Base-by-base conservation (phyloP, 2,113 vertebrate genomes). In the Coptodon bakossiorum region DNA sequence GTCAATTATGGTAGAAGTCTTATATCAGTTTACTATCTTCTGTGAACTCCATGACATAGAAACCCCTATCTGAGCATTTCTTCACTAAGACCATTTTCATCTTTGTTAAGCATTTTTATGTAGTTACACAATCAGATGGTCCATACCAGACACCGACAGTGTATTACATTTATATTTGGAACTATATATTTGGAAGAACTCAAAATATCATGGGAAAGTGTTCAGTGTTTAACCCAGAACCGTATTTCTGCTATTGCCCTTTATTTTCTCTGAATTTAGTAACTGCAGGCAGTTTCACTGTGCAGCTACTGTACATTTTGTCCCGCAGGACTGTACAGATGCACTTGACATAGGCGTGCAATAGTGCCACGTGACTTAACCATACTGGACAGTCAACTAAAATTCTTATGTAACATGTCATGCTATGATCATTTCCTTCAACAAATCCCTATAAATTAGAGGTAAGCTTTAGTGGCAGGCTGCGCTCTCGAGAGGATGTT, bases 391-490 rank as follows among this genome's bases (percentile, higher is more conserved):
- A 80, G 86, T 92, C 43, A 73, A 85, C 80, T 85, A 54, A 76
- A 82, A 87, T 76, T 83, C 59, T 93, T 93, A 94, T 56, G 50
- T 93, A 94, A 94, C 85, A 86, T 48, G 52, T 86, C 85, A 85
- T 88, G 85, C 86, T 90, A 81, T 90, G 78, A 88, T 87, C 36
- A 80, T 88, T 90, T 93, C 87, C 86, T 92, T 91, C 52, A 57
- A 81, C 86, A 95, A 96, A 95, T 94, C 92, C 91, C 56, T 86
- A 90, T 93, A 93, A 89, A 94, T 88, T 85, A 88, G 92, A 94
- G 79, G 83, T 93, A 90, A 95, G 93, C 88, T 93, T 85, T 88
- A 84, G 87, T 90, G 76, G 57, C 85, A 93, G 90, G 88, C 90
- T 93, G 91, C 82, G 88, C 84, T 82, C 83, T 88, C 76, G 52